Evolutionary conservation across 1,140 invertebrate genomes (phyloP).

Genomic region (Oryctes rhinoceros): DNA sequence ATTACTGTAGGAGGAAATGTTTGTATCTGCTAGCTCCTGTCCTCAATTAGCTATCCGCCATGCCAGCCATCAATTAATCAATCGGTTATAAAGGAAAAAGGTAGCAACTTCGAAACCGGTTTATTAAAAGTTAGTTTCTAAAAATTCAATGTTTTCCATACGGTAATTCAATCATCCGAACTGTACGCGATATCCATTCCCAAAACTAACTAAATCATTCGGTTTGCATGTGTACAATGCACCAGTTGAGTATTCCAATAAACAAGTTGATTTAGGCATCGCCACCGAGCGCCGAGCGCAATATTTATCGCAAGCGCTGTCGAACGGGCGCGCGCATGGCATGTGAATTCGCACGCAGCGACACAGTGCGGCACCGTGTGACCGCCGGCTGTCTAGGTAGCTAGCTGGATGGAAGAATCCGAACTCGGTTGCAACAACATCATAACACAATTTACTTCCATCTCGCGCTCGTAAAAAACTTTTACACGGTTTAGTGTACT

Average conservation of each 20-base stretch:
- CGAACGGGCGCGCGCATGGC: not conserved
- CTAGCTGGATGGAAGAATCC: not conserved
- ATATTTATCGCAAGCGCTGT: not conserved
- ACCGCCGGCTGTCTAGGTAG: too few relatives aligned
- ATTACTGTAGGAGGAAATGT: too few relatives aligned
- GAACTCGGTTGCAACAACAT: conserved; percentile 17
- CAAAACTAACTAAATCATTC: conserved; percentile 11
- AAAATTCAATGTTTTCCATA: not conserved
- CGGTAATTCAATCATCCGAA: not conserved
- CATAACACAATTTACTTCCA: conserved; percentile 22
- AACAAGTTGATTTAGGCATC: too few relatives aligned
- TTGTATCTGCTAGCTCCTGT: too few relatives aligned
- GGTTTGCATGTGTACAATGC: too few relatives aligned
- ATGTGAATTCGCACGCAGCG: not conserved
- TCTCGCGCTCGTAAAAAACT: conserved; percentile 17
- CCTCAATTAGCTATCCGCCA: too few relatives aligned
- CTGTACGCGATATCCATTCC: too few relatives aligned
- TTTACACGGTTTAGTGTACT: conserved; percentile 5
- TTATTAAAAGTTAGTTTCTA: too few relatives aligned
- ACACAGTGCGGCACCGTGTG: too few relatives aligned
- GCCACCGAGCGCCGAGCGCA: not conserved
- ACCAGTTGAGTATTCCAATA: too few relatives aligned
- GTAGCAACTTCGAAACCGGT: too few relatives aligned
- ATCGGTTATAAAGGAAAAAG: not conserved
- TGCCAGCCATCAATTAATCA: too few relatives aligned